Conservation (phyloP, 35 echinoderm and acorn worm species). For the Lytechinus variegatus region DNA sequence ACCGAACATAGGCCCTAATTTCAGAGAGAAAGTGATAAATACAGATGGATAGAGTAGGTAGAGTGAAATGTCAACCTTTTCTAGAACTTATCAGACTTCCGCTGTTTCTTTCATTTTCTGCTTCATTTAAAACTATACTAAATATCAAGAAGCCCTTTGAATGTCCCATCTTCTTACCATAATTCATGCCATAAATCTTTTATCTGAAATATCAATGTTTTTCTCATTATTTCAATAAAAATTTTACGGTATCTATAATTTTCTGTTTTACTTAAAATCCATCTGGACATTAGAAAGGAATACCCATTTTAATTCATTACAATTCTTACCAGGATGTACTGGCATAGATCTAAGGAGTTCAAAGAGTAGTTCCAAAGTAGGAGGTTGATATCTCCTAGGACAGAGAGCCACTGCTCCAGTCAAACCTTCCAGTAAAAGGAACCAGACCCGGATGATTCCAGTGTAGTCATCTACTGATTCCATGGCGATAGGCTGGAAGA, state of each 20-base stretch:
- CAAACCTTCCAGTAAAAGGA: conserved; percentile 88
- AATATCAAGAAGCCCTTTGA: no score
- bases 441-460: conserved; percentile 92
- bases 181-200: no score
- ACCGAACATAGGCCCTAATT: conserved; percentile 81
- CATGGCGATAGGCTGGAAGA: conserved; percentile 79
- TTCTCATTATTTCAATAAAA: no score
- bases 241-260: no score
- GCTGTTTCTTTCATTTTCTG: neutral
- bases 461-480: conserved; percentile 93
- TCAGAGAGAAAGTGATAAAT: neutral
- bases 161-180: no score
- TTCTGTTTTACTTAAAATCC: no score
- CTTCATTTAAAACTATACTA: no score
- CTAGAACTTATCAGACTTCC: no score
- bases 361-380: conserved; percentile 90
- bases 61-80: neutral
- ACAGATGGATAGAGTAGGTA: neutral
- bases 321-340: conserved; percentile 72
- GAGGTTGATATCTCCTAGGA: conserved; percentile 86
- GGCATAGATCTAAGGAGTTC: conserved; percentile 82
- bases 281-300: no score
- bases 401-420: conserved; percentile 85
- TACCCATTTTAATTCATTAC: no score
- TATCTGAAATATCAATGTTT: no score